A percentile compares a stretch with the other conserved stretches of the same genome.
Conservation (phyloP, 92 coral and sea anemone species). For the Pocillopora grandis region DNA sequence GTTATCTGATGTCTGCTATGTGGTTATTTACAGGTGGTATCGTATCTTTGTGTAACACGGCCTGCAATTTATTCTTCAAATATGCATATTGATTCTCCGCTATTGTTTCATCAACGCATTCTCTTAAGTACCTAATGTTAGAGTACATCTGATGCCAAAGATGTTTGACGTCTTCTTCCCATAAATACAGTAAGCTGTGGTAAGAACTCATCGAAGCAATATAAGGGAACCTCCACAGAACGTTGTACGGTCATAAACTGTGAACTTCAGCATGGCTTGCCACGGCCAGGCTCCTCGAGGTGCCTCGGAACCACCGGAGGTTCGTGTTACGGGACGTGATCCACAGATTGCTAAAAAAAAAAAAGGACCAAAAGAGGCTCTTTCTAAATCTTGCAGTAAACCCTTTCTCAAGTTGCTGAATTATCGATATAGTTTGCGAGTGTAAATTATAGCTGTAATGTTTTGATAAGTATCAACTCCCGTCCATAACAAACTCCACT, state of each 20-base stretch:
- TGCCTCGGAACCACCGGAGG: conserved; percentile 59
- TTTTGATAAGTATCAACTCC: conserved; percentile 28
- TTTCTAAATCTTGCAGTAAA: too few species aligned
- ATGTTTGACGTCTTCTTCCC: conserved; percentile 49
- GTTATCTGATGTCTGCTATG: too few species aligned
- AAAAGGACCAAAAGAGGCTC: background rate
- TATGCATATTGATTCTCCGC: conserved; percentile 43
- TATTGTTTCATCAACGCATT: conserved; percentile 42
- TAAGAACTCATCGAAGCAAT: conserved; percentile 73
- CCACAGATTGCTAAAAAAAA: conserved; percentile 60
- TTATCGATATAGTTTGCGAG: too few species aligned
- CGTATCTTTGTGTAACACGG: background rate
- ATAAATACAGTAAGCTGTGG: conserved; percentile 77
- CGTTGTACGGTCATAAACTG: conserved; percentile 37
- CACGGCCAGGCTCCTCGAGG: conserved; percentile 70
- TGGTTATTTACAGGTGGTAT: background rate
- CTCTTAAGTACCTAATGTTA: conserved; percentile 45
- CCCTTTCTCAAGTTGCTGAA: too few species aligned
- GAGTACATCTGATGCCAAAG: conserved; percentile 47
- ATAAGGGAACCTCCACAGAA: conserved; percentile 69
- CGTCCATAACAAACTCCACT: conserved; percentile 72
- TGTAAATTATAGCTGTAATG: background rate
- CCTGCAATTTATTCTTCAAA: too few species aligned
- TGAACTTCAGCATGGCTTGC: conserved; percentile 68
- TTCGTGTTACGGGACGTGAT: conserved; percentile 49